Evolutionary conservation across 2,797 vertebrate genomes (phyloP).

Genomic region (Hybognathus amarus): DNA sequence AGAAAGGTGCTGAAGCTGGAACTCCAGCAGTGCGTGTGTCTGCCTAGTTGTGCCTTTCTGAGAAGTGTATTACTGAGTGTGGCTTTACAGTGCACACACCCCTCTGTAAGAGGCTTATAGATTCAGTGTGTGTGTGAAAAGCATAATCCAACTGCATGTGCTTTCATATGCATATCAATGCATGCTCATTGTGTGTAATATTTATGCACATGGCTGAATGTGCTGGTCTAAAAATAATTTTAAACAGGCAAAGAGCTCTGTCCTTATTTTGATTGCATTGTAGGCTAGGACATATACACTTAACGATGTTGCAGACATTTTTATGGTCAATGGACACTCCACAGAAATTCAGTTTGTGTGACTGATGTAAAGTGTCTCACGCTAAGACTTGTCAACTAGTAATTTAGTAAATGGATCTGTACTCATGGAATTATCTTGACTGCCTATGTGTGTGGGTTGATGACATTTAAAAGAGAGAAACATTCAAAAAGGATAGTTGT

Average conservation of each 20-base stretch:
- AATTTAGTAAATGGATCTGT: constrained; percentile 34
- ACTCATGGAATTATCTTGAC: constrained; percentile 5
- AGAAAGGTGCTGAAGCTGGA: constrained; percentile 53
- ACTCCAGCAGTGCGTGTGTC: constrained; percentile 59
- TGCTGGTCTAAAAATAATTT: background rate
- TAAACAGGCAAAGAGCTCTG: background rate
- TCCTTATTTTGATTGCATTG: background rate
- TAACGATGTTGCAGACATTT: constrained; percentile 6
- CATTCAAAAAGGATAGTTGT: background rate
- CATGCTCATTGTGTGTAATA: constrained; percentile 36
- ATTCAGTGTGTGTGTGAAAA: constrained; percentile 22
- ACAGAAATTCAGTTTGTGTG: background rate
- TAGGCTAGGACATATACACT: background rate
- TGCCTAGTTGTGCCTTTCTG: constrained; percentile 47
- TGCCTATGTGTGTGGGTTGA: background rate
- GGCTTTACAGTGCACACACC: constrained; percentile 53
- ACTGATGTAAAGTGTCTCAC: background rate
- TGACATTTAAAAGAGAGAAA: constrained; percentile 19
- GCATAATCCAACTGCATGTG: constrained; percentile 44
- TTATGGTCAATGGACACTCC: background rate
- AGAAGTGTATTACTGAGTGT: constrained; percentile 52
- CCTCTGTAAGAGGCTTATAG: constrained; percentile 71
- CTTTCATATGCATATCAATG: constrained; percentile 53
- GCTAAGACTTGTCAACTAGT: constrained; percentile 14
- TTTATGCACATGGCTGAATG: constrained; percentile 3